Percentiles rank a stretch among this genome's conserved stretches.
phyloP scores from a whole-genome alignment of 2,888 invertebrate species.

The Athrips mouffetella region DNA sequence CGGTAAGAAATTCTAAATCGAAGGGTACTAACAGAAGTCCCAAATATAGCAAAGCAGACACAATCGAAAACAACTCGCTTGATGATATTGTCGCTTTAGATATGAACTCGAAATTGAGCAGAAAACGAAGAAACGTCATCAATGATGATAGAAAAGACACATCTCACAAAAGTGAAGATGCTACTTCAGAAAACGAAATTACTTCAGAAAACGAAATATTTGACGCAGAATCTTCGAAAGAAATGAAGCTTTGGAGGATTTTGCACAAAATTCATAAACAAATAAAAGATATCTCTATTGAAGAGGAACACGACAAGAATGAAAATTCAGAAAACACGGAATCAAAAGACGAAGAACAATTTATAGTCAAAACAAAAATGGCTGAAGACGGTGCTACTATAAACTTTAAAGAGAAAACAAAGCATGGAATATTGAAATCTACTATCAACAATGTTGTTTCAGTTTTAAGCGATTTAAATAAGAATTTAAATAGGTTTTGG shows the following conservation, averaged over 20 bases:
- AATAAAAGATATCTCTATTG: constrained; percentile 38
- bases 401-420: constrained; percentile 39
- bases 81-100: constrained; percentile 24
- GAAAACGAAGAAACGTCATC: constrained; percentile 24
- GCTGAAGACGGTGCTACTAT: constrained; percentile 41
- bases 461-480: constrained; percentile 54
- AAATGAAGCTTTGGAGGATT: constrained; percentile 44
- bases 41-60: constrained; percentile 22
- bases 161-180: not conserved
- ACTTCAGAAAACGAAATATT: constrained; percentile 43
- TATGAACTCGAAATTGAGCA: constrained; percentile 22
- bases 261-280: constrained; percentile 46
- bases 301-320: constrained; percentile 25
- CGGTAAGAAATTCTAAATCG: constrained; percentile 19
- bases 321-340: constrained; percentile 23
- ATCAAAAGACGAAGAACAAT: constrained; percentile 29
- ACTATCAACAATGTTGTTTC: constrained; percentile 49
- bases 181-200: constrained; percentile 5
- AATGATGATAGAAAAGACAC: constrained; percentile 14
- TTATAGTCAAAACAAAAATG: constrained; percentile 43
- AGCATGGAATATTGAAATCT: constrained; percentile 45
- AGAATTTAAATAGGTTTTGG: constrained; percentile 58
- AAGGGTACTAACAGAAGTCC: constrained; percentile 23
- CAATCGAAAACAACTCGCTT: constrained; percentile 20
- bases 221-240: constrained; percentile 32